phyloP scores from a whole-genome alignment of 2,888 invertebrate genomes.

The Ommatoiulus sabulosus region DNA sequence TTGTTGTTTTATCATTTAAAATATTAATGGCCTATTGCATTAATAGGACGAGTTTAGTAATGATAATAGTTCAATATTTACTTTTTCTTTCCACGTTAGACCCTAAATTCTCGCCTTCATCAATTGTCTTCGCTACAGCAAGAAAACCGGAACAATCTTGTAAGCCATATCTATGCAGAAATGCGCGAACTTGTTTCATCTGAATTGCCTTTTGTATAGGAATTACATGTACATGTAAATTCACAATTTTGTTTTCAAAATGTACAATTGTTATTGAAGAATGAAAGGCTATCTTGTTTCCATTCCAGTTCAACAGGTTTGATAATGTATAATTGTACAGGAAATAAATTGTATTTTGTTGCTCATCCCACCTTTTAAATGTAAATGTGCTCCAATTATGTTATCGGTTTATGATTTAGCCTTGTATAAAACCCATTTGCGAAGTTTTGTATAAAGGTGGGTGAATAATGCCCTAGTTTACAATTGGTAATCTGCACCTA shows the following conservation, averaged over 20 bases:
- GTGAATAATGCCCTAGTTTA: too few species aligned
- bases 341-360: not conserved
- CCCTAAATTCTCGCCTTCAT: not conserved
- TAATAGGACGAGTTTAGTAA: not conserved
- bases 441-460: too few species aligned
- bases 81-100: not conserved
- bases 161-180: slow-evolving; percentile 18
- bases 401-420: too few species aligned
- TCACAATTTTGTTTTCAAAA: not conserved
- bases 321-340: too few species aligned
- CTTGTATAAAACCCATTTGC: too few species aligned
- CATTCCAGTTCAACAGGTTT: not conserved
- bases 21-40: too few species aligned
- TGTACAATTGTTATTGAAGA: not conserved
- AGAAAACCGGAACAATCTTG: not conserved
- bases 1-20: not conserved
- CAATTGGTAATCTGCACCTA: too few species aligned
- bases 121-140: not conserved
- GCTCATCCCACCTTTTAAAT: not conserved
- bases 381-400: too few species aligned
- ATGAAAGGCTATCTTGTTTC: not conserved
- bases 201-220: not conserved
- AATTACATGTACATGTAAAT: not conserved
- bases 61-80: not conserved
- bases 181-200: slow-evolving; percentile 15